Evolutionary conservation across 2,797 vertebrate species (phyloP).

Genomic region (Ptychobarbus kaznakovi): DNA sequence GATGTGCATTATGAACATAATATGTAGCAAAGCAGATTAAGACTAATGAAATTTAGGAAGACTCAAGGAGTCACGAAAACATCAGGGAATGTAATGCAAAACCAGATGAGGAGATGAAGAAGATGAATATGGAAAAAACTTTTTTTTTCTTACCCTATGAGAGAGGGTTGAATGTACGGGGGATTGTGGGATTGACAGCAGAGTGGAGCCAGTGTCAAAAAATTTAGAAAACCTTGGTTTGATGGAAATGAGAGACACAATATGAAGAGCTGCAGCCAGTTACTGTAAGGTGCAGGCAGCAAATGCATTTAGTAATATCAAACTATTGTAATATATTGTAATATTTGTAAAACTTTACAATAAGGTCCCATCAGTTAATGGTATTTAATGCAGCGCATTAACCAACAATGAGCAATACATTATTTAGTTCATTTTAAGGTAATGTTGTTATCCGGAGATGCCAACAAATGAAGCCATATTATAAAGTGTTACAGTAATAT

Average conservation of each 20-base stretch:
- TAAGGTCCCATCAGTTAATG: not conserved
- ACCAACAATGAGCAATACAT: not conserved
- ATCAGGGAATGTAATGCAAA: slow-evolving; percentile 5
- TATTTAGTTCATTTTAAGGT: not conserved
- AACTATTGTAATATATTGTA: not conserved
- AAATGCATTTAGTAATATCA: not conserved
- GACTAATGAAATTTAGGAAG: slow-evolving; percentile 2
- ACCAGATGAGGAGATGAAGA: not conserved
- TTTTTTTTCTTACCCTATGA: not conserved
- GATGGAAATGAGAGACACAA: not conserved
- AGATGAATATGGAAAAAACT: not conserved
- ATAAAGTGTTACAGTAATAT: not conserved
- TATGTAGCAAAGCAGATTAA: not conserved
- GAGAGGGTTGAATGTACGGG: not conserved
- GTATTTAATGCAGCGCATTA: not conserved
- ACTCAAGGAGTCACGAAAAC: not conserved
- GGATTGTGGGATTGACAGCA: slow-evolving; percentile 2
- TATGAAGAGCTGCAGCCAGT: not conserved
- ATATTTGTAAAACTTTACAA: not conserved
- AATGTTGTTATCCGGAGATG: not conserved
- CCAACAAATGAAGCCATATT: not conserved
- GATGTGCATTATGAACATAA: not conserved
- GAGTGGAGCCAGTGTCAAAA: not conserved
- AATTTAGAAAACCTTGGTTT: not conserved
- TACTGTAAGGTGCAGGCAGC: not conserved